Evolutionary conservation across 2,113 vertebrate genomes (phyloP).

Genomic region (Centropus bengalensis): DNA sequence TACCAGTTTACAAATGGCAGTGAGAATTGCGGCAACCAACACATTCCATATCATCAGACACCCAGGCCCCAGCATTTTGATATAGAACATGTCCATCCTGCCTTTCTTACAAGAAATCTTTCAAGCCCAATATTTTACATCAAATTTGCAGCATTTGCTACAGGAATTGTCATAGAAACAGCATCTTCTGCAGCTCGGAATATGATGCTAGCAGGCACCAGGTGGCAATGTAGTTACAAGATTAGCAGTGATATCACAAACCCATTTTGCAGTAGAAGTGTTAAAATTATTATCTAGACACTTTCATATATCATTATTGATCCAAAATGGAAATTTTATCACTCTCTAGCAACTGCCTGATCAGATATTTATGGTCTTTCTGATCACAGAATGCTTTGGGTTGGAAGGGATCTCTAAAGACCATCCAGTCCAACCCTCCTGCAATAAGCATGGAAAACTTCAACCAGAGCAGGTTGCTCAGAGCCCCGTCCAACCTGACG

Average conservation of each 20-base stretch:
- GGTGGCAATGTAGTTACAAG: conserved; percentile 53
- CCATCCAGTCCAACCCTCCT: too few relatives aligned
- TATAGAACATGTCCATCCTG: background rate
- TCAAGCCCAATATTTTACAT: background rate
- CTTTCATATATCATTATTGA: background rate
- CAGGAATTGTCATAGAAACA: conserved; percentile 16
- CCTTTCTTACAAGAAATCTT: background rate
- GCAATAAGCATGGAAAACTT: too few relatives aligned
- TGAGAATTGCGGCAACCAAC: background rate
- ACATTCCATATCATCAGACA: background rate
- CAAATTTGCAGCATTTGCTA: background rate
- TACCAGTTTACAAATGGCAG: background rate
- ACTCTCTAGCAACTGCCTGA: background rate
- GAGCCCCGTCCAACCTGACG: too few relatives aligned
- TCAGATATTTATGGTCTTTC: background rate
- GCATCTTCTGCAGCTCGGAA: background rate
- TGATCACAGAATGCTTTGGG: background rate
- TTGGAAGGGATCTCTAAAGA: too few relatives aligned
- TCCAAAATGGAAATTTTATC: background rate
- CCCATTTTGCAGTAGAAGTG: background rate
- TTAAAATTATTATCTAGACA: conserved; percentile 11
- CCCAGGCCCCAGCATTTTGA: background rate
- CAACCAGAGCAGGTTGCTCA: too few relatives aligned
- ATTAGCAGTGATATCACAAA: background rate
- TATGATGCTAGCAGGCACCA: conserved; percentile 20